Evolutionary conservation across 1,140 invertebrate genomes (phyloP).

Genomic region (Pseudomyrmex pallidus): DNA sequence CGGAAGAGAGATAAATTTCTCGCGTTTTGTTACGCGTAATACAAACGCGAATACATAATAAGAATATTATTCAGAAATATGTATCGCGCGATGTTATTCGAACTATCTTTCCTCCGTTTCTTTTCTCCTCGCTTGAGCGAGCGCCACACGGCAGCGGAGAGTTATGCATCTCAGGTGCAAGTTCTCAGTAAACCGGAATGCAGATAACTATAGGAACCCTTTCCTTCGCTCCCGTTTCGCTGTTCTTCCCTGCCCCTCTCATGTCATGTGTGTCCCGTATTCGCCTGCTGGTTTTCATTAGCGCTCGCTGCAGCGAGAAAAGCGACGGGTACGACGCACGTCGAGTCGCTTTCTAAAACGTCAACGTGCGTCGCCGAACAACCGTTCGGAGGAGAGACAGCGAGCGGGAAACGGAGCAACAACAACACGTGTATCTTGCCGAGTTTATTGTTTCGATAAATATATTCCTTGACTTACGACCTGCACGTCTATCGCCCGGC

Average conservation of each 20-base stretch:
- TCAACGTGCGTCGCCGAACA: slow-evolving; percentile 46
- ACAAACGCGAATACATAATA: no score
- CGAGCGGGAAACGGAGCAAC: slow-evolving; percentile 15
- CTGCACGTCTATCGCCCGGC: not conserved
- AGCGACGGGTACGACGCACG: slow-evolving; percentile 50
- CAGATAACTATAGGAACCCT: slow-evolving; percentile 77
- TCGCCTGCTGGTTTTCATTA: slow-evolving; percentile 60
- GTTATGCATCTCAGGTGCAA: slow-evolving; percentile 81
- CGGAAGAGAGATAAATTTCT: slow-evolving; percentile 34
- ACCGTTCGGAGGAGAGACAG: slow-evolving; percentile 16
- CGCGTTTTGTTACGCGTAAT: no score
- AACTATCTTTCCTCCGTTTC: slow-evolving; percentile 44
- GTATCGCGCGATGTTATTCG: slow-evolving; percentile 22
- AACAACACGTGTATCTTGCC: slow-evolving; percentile 36
- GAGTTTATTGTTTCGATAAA: slow-evolving; percentile 42
- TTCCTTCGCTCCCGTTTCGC: slow-evolving; percentile 47
- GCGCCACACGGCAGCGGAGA: slow-evolving; percentile 60
- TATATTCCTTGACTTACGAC: slow-evolving; percentile 1
- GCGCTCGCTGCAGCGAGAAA: slow-evolving; percentile 59
- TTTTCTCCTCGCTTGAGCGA: slow-evolving; percentile 54
- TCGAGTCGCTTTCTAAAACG: slow-evolving; percentile 69
- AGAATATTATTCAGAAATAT: not conserved
- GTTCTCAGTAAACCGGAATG: slow-evolving; percentile 81
- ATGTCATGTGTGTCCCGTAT: slow-evolving; percentile 45
- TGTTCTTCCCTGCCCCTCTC: slow-evolving; percentile 33